phyloP scores from a whole-genome alignment of 2,888 invertebrate genomes.

The Lottia scabra region DNA sequence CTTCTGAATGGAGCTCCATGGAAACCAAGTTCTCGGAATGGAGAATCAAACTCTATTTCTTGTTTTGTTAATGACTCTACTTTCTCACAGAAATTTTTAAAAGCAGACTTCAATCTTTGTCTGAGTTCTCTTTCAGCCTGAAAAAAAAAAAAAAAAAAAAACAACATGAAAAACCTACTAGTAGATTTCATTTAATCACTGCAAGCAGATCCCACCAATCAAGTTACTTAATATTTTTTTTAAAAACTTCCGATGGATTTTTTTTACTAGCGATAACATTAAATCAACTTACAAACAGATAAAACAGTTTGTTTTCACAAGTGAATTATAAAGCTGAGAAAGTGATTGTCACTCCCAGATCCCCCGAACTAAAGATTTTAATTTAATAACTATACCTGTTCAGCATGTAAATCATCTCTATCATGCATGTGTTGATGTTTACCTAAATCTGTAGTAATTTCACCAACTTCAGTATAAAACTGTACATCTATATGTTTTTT shows the following conservation, averaged over 20 bases:
- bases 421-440: constrained; percentile 99
- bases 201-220: no score
- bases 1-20: constrained; percentile 97
- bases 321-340: no score
- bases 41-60: constrained; percentile 98
- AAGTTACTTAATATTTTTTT: no score
- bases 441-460: constrained; percentile 98
- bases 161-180: no score
- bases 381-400: constrained; percentile 76
- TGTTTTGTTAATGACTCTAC: constrained; percentile 95
- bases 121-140: constrained; percentile 92
- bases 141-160: no score
- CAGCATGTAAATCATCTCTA: constrained; percentile 97
- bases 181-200: no score
- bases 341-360: no score
- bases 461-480: constrained; percentile 99
- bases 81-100: constrained; percentile 98
- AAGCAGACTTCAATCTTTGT: constrained; percentile 96
- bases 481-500: constrained; percentile 99
- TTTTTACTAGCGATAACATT: no score
- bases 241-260: no score
- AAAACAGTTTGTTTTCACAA: no score
- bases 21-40: constrained; percentile 97
- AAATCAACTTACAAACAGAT: no score
- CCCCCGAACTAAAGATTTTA: no score